These are phyloP conservation scores for Gryllus longicercus DNA, from an alignment of 2,888 invertebrate genomes.

Conservation along the genomic window DNA sequence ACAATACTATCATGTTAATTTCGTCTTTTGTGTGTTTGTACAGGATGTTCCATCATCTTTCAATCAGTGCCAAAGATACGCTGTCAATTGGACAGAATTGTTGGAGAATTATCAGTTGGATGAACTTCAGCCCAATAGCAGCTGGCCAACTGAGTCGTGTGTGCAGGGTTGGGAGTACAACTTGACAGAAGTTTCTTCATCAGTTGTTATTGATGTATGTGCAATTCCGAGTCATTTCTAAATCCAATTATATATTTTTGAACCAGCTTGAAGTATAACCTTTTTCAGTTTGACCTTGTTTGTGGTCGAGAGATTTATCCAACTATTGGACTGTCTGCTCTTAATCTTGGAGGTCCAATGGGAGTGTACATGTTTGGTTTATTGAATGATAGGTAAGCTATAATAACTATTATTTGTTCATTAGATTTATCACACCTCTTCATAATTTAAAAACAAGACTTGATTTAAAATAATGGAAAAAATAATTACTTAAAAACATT, in stretches of 20 bases:
- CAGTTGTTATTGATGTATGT: conserved; percentile 77
- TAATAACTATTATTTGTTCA: background rate
- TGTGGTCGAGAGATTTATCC: conserved; percentile 85
- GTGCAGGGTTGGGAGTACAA: conserved; percentile 78
- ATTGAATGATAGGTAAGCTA: conserved; percentile 68
- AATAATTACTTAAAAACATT: background rate
- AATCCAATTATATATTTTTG: conserved; percentile 26
- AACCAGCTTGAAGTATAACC: conserved; percentile 25
- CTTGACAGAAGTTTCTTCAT: conserved; percentile 64
- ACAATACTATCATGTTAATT: too few species aligned
- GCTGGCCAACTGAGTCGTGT: conserved; percentile 67
- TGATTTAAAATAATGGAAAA: background rate
- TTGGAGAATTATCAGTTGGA: conserved; percentile 46
- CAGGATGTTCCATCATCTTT: conserved; percentile 46
- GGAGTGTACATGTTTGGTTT: conserved; percentile 86
- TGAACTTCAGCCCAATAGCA: conserved; percentile 50
- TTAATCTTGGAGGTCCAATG: conserved; percentile 84
- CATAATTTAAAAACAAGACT: background rate
- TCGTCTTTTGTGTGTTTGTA: background rate
- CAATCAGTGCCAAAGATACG: conserved; percentile 70
- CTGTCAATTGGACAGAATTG: conserved; percentile 65
- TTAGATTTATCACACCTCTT: background rate
- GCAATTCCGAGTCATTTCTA: conserved; percentile 34
- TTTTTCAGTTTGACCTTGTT: conserved; percentile 80
- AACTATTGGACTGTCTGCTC: conserved; percentile 77